phyloP scores from a whole-genome alignment of 2,113 vertebrate genomes.

The Callipepla squamata region DNA sequence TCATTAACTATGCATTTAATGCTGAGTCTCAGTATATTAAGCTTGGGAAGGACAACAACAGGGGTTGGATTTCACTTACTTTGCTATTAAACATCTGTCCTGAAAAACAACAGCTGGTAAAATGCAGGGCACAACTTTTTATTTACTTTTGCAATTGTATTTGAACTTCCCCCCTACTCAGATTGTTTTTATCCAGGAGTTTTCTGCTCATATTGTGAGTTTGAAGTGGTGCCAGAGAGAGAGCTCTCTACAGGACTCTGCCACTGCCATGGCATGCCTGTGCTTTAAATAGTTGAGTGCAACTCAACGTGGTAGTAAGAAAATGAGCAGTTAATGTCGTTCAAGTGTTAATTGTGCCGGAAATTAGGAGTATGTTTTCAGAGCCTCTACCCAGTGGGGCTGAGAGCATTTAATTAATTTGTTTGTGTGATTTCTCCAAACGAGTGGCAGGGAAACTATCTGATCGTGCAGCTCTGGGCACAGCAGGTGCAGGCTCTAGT shows the following conservation, averaged over 20 bases:
- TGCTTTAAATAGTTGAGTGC: not conserved
- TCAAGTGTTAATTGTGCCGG: constrained; percentile 2
- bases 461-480: not conserved
- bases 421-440: not conserved
- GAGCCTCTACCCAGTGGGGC: not conserved
- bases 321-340: not conserved
- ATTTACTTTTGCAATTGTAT: not conserved
- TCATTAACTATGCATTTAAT: not conserved
- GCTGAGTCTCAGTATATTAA: not conserved
- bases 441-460: not conserved
- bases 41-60: not conserved
- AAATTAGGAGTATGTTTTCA: not conserved
- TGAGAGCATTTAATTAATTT: constrained; percentile 20
- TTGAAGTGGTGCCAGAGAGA: not conserved
- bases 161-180: not conserved
- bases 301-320: not conserved
- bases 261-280: not conserved
- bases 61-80: not conserved
- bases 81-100: not conserved
- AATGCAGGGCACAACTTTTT: not conserved
- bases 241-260: not conserved
- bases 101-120: not conserved
- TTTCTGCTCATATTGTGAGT: not conserved
- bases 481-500: not conserved
- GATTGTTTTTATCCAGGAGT: not conserved